Conservation (phyloP, 2,888 invertebrate species). For the Ferdinandea cuprea region DNA sequence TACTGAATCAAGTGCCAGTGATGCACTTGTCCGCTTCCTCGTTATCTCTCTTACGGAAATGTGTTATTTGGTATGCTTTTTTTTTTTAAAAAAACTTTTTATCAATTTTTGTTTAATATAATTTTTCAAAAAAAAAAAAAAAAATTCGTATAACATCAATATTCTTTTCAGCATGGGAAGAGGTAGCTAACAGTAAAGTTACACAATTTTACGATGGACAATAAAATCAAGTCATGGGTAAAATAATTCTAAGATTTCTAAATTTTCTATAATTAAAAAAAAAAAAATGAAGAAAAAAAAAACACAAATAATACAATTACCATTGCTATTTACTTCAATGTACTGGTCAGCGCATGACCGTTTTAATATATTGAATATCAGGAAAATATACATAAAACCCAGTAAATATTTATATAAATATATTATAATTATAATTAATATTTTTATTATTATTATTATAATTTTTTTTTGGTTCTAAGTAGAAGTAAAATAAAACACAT, state of each 20-base stretch:
- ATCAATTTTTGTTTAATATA: too few relatives aligned
- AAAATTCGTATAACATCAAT: neutral
- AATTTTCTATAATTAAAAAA: slow-evolving; percentile 51
- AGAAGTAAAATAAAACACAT: slow-evolving; percentile 26
- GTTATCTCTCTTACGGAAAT: too few relatives aligned
- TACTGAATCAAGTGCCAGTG: too few relatives aligned
- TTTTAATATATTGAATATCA: slow-evolving; percentile 64
- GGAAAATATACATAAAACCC: slow-evolving; percentile 53
- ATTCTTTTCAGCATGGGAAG: slow-evolving; percentile 89
- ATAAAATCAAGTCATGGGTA: slow-evolving; percentile 76
- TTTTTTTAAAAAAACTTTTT: too few relatives aligned
- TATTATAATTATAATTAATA: neutral
- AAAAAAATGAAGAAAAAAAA: slow-evolving; percentile 29
- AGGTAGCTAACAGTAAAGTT: slow-evolving; percentile 85
- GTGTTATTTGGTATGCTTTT: too few relatives aligned
- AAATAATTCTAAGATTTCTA: slow-evolving; percentile 66
- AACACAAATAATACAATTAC: slow-evolving; percentile 55
- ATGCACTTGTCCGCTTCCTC: too few relatives aligned
- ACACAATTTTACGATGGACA: slow-evolving; percentile 86
- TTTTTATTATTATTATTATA: slow-evolving; percentile 4
- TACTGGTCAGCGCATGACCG: slow-evolving; percentile 44
- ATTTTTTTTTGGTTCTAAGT: slow-evolving; percentile 31
- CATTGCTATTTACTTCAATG: slow-evolving; percentile 66
- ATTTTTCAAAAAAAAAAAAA: too few relatives aligned
- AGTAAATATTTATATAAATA: slow-evolving; percentile 62